Evolutionary conservation across 2,888 invertebrate species (phyloP).

Genomic region (Catocala sponsa): DNA sequence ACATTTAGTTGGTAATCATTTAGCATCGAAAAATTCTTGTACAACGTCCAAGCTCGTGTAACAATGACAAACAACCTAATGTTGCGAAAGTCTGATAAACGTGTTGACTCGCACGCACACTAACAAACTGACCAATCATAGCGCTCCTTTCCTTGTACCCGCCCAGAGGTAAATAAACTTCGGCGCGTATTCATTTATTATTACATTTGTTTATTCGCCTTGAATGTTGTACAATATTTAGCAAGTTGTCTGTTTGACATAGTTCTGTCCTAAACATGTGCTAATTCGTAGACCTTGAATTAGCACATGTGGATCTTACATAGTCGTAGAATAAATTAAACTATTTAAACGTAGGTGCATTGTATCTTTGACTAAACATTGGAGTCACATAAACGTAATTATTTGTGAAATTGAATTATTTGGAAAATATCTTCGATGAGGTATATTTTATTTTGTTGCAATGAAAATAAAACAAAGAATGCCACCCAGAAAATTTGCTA

Average conservation of each 20-base stretch:
- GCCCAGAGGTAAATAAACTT: constrained; percentile 63
- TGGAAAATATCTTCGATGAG: too few species aligned
- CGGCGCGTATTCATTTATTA: constrained; percentile 46
- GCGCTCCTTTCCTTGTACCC: constrained; percentile 28
- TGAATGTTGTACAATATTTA: constrained; percentile 29
- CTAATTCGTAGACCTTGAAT: background rate
- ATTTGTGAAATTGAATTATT: too few species aligned
- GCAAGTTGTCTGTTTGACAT: constrained; percentile 44
- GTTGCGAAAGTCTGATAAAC: constrained; percentile 49
- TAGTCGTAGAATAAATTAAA: too few species aligned
- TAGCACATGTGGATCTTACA: background rate
- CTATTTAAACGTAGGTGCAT: too few species aligned
- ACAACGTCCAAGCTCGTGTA: constrained; percentile 11
- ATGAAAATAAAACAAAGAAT: too few species aligned
- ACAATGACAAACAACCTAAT: constrained; percentile 39
- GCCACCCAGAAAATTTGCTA: too few species aligned
- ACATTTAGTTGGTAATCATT: constrained; percentile 15
- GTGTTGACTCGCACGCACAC: constrained; percentile 43
- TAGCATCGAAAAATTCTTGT: constrained; percentile 16
- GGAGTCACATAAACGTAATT: too few species aligned
- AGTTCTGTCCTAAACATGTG: background rate
- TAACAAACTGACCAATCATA: constrained; percentile 51
- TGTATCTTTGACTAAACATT: too few species aligned
- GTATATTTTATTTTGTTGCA: too few species aligned
- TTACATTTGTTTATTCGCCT: constrained; percentile 39